A percentile compares a stretch with the other conserved stretches of the same genome.
Evolutionary conservation across 2,113 vertebrate species (phyloP).

Genomic region (Cnemophilus loriae): DNA sequence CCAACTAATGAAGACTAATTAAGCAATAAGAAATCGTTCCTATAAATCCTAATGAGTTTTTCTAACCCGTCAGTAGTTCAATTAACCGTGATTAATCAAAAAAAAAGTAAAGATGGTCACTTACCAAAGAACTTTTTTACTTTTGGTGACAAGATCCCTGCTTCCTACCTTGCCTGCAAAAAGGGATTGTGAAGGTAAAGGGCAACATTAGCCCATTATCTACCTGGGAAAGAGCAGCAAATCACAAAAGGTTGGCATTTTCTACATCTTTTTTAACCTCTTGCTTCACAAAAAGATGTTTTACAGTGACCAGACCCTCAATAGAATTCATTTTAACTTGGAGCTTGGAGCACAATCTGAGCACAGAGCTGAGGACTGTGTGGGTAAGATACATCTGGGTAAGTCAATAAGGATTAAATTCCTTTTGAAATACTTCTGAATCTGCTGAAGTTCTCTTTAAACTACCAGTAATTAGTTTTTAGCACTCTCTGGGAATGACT

Average conservation of each 20-base stretch:
- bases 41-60: constrained; percentile 14
- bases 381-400: neutral
- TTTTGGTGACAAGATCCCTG: neutral
- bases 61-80: neutral
- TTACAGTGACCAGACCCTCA: neutral
- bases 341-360: neutral
- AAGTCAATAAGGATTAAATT: neutral
- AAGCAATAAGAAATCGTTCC: neutral
- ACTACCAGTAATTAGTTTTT: neutral
- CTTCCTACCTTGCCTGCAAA: neutral
- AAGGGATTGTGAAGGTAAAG: neutral
- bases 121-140: neutral
- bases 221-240: neutral
- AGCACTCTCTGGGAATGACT: neutral
- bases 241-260: neutral
- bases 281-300: neutral
- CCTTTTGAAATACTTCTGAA: neutral
- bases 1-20: constrained; percentile 19
- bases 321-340: neutral
- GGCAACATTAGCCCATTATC: neutral
- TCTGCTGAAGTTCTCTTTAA: neutral
- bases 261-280: neutral
- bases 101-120: neutral
- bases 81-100: neutral
- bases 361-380: neutral